Evolutionary conservation across 2,888 invertebrate genomes (phyloP).

Genomic region (Rhabditoides inermis): DNA sequence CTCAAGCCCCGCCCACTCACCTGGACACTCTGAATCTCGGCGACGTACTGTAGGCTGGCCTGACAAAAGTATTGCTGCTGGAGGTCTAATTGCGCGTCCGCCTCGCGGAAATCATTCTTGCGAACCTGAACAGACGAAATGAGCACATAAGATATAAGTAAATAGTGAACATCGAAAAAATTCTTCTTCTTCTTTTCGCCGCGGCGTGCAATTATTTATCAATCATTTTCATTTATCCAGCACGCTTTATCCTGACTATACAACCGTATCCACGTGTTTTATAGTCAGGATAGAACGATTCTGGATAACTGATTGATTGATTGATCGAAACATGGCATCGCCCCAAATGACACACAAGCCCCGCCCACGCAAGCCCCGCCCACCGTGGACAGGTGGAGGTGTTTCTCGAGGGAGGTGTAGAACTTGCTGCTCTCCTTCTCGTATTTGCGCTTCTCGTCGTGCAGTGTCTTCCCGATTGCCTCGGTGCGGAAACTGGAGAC

Average conservation of each 20-base stretch:
- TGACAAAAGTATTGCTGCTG: slow-evolving; percentile 85
- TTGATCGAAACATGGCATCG: too few relatives aligned
- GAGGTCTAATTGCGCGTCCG: slow-evolving; percentile 91
- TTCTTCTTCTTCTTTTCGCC: too few relatives aligned
- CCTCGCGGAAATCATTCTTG: slow-evolving; percentile 61
- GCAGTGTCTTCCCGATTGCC: slow-evolving; percentile 43
- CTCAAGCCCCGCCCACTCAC: slow-evolving; percentile 24
- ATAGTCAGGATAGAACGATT: too few relatives aligned
- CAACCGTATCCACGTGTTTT: too few relatives aligned
- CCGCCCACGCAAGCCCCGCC: not conserved
- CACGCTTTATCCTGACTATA: too few relatives aligned
- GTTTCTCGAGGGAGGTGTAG: slow-evolving; percentile 89
- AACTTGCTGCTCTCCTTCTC: slow-evolving; percentile 95
- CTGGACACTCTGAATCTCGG: slow-evolving; percentile 91
- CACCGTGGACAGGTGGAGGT: slow-evolving; percentile 75
- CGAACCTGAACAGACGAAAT: slow-evolving; percentile 16
- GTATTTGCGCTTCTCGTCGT: slow-evolving; percentile 87
- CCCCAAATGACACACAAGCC: not conserved
- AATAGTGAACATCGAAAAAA: too few relatives aligned
- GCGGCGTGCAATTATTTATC: too few relatives aligned
- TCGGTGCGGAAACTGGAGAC: slow-evolving; percentile 32
- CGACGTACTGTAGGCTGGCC: slow-evolving; percentile 66
- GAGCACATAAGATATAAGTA: too few relatives aligned
- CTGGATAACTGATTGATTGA: too few relatives aligned
- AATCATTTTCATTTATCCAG: too few relatives aligned